phyloP scores from a whole-genome alignment of 2,797 vertebrate genomes.

The Rhabdomys pumilio region DNA sequence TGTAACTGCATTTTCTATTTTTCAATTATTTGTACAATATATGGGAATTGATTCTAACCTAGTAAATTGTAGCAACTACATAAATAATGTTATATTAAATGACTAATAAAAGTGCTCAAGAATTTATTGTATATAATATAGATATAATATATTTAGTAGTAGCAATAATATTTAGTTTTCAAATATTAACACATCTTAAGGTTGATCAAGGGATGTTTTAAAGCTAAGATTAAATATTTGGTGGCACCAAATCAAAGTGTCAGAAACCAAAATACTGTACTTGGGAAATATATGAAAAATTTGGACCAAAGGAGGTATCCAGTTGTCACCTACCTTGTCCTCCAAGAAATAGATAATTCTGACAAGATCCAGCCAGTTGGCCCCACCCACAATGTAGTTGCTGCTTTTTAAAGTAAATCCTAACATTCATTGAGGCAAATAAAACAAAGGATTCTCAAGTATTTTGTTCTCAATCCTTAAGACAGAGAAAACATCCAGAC shows the following conservation, averaged over 20 bases:
- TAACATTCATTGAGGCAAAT: not conserved
- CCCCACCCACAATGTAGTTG: not conserved
- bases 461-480: not conserved
- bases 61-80: not conserved
- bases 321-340: rapidly evolving
- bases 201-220: not conserved
- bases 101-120: not conserved
- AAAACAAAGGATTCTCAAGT: not conserved
- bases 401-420: not conserved
- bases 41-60: too few species aligned
- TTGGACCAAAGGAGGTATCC: not conserved
- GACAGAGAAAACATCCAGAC: not conserved
- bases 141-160: not conserved
- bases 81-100: not conserved
- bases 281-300: conserved; percentile 5
- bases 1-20: not conserved
- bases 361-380: not conserved
- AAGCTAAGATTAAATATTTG: not conserved
- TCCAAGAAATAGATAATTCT: not conserved
- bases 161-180: not conserved
- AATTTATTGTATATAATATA: not conserved
- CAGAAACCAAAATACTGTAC: not conserved
- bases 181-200: not conserved
- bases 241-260: not conserved
- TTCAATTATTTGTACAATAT: not conserved